Evolutionary conservation across 37 sponge, comb jelly and placozoan species (phyloP), one percentile per base, ranked within the genome.

Genomic region (Lycopodina hypogea): DNA sequence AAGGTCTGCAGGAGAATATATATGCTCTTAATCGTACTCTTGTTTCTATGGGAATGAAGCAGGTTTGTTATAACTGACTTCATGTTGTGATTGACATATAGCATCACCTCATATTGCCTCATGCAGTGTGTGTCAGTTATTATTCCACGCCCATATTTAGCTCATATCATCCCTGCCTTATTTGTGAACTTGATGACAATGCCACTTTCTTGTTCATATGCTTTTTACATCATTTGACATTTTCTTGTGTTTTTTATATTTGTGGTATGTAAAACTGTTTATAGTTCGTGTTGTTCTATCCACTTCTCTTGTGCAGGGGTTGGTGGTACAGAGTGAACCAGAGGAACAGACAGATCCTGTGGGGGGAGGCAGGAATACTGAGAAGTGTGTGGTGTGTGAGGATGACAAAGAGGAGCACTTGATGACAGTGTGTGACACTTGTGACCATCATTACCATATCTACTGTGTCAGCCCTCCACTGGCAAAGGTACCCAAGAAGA

Each of bases 391-490:
- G 41, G 69, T 85, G 35, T 94, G 95, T 81, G n/a, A 74, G 19
- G 33, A 60, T 41, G 39, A 68, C 35, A 28, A 57, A 38, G 84
- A 84, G 30, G 11, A 33, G 9, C 87, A 94, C 66, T 76, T 89
- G 55, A 75, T 95, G 86, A 82, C 79, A 6, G 30, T 71, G 57
- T 95, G 96, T 61, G 93, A 95, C 61, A 83, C 84, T 0, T 95
- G 96, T 75, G 21, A 78, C n/a, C 39, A 56, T 23, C 52, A 51
- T 38, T 95, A 95, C 76, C 96, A 95, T 70, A 89, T 95, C 34
- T 24, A 42, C 64, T 95, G 96, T 41, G 76, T 95, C 28, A 87
- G 89, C 66, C 96, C 96, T 55, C 96, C 96, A 17, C 87, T 95
- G 8, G 51, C 41, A 58, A 73, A 67, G 57, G 85, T 89, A 12